Evolutionary conservation across 2,888 invertebrate species (phyloP).

Genomic region (Meloe dianella): DNA sequence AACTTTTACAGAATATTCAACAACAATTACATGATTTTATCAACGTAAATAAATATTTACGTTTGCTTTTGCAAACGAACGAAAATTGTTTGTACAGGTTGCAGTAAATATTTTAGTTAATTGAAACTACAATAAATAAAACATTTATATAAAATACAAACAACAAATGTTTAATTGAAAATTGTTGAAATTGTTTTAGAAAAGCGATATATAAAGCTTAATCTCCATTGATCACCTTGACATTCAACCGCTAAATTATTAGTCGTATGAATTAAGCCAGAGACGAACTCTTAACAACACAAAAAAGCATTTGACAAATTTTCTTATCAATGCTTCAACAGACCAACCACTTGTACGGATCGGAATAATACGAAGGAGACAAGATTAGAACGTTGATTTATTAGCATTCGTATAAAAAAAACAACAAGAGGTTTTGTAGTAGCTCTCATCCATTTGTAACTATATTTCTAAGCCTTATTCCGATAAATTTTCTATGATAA

Average conservation of each 20-base stretch:
- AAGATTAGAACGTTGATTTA: conserved; percentile 27
- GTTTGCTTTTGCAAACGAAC: background rate
- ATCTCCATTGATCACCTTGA: no score
- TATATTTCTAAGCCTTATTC: no score
- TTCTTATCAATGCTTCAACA: background rate
- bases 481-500: background rate
- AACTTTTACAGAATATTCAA: background rate
- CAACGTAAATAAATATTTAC: background rate
- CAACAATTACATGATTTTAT: background rate
- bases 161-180: no score
- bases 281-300: no score
- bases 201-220: no score
- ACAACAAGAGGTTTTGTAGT: conserved; percentile 11
- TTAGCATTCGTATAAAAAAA: conserved; percentile 21
- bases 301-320: background rate
- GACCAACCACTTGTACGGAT: background rate
- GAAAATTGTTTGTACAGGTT: background rate
- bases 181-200: no score
- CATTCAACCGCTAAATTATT: no score
- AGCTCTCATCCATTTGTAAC: no score
- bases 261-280: no score
- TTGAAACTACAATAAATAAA: background rate
- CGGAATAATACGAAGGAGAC: conserved; percentile 22
- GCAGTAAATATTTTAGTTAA: background rate
- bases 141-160: no score